Base-by-base conservation (phyloP, 2,888 invertebrate species). In the Penaeus monodon region DNA sequence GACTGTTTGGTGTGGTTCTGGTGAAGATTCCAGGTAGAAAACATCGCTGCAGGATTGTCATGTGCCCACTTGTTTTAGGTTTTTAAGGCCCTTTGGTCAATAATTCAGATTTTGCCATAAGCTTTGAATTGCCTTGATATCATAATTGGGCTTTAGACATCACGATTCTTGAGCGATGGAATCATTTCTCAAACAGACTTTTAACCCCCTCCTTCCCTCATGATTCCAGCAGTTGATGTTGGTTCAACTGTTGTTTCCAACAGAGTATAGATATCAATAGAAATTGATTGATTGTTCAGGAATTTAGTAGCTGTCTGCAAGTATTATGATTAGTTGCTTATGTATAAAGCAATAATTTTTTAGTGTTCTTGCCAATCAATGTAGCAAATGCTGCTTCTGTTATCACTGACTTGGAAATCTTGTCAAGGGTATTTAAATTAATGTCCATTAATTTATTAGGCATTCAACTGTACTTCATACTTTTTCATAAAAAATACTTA, bases 391-490 rank as follows among this genome's bases (percentile, higher is more conserved):
- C 33, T 70, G 63, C 77, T 49, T 78, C 65, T 83, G 85, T 85
- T 84, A 64, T 79, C 78, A 68, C 17, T 85, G 85, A 87, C 86
- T 73, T 78, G 86, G 63, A 68, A 66, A 63, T 79, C 79, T 70
- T 87, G 82, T 87, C 86, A 82, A 77, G 82, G 68, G 76, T 81
- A 77, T 85, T 85, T 82, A 78, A 82, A 85, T 79, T 85, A 85
- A 83, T 87, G 86, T 87, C 82, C 82, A 87, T 83, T 87, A 87
- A 87, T 87, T 87, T 87, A 79, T 83, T 87, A 87, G 86, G 79
- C 74, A 87, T 78, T 77, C 70, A 79, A 73, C 29, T 87, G 78
- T 78, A 77, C 77, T 87, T 78, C 73, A 78, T 87, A 79, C 78
- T 87, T 81, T 68, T 49, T 85, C 85, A 79, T 85, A 57, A 68